A percentile compares a stretch with the other conserved stretches of the same genome.
Conservation (phyloP, 2,888 invertebrate genomes). For the Masnerella sp. region DNA sequence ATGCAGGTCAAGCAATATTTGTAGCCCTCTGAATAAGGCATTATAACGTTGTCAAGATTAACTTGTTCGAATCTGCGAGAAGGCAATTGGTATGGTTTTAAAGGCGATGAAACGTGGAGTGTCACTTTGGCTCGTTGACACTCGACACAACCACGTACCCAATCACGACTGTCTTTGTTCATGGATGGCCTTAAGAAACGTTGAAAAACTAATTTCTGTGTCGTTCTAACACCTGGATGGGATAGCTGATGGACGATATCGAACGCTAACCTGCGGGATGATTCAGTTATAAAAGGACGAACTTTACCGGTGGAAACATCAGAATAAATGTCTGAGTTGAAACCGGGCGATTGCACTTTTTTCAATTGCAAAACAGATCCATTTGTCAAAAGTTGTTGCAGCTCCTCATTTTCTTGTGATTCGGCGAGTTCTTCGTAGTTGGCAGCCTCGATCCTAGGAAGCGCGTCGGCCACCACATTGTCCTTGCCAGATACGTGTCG, state of each 20-base stretch:
- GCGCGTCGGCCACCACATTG: slow-evolving; percentile 7
- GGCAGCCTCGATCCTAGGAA: slow-evolving; percentile 7
- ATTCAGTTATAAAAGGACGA: slow-evolving; percentile 56
- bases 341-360: background rate
- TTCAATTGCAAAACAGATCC: background rate
- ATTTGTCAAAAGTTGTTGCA: background rate
- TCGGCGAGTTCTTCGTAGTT: background rate
- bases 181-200: slow-evolving; percentile 74
- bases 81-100: slow-evolving; percentile 65
- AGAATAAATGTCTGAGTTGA: background rate
- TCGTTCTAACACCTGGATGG: slow-evolving; percentile 64
- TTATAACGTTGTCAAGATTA: slow-evolving; percentile 69
- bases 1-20: slow-evolving; percentile 71
- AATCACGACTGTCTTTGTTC: slow-evolving; percentile 67
- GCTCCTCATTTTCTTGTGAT: slow-evolving; percentile 19
- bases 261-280: slow-evolving; percentile 50
- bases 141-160: slow-evolving; percentile 67
- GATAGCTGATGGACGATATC: slow-evolving; percentile 62
- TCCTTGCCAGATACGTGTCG: slow-evolving; percentile 11
- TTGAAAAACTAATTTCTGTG: slow-evolving; percentile 66
- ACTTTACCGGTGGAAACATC: slow-evolving; percentile 1
- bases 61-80: slow-evolving; percentile 67
- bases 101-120: slow-evolving; percentile 62
- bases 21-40: slow-evolving; percentile 24
- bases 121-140: slow-evolving; percentile 72